Percentiles rank a stretch among this genome's conserved stretches.
Evolutionary conservation across 2,113 vertebrate species (phyloP).

Genomic region (Tupaia chinensis): DNA sequence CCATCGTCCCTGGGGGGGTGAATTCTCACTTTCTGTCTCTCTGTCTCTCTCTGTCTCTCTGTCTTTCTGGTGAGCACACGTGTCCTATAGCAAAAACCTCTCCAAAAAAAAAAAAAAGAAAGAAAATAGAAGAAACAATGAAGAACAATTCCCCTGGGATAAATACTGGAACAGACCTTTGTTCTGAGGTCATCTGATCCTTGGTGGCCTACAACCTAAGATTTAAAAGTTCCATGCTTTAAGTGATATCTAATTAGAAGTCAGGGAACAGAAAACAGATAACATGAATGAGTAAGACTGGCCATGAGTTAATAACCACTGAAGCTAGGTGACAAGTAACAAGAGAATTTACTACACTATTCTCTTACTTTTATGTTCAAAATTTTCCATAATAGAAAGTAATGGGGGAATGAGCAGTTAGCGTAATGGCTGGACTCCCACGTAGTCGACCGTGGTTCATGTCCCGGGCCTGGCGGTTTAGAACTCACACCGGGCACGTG

Average conservation of each 20-base stretch:
- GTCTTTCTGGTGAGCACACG: too few species aligned
- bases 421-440: too few species aligned
- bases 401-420: too few species aligned
- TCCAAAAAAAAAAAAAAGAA: not conserved
- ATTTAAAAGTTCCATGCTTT: not conserved
- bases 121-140: conserved; percentile 7
- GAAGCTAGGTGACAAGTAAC: not conserved
- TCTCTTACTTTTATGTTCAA: not conserved
- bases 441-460: too few species aligned
- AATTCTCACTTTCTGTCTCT: too few species aligned
- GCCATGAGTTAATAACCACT: not conserved
- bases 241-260: not conserved
- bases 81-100: too few species aligned
- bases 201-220: not conserved
- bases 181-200: conserved; percentile 7
- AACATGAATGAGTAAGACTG: not conserved
- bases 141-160: not conserved
- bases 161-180: not conserved
- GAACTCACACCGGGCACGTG: too few species aligned
- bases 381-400: not conserved
- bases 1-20: too few species aligned
- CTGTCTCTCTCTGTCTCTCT: too few species aligned
- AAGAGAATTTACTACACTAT: not conserved
- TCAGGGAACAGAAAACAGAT: conserved; percentile 1
- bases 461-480: too few species aligned